These are phyloP conservation scores for Macrobrachium nipponense DNA, from an alignment of 1,140 invertebrate species.

Conservation along the genomic window DNA sequence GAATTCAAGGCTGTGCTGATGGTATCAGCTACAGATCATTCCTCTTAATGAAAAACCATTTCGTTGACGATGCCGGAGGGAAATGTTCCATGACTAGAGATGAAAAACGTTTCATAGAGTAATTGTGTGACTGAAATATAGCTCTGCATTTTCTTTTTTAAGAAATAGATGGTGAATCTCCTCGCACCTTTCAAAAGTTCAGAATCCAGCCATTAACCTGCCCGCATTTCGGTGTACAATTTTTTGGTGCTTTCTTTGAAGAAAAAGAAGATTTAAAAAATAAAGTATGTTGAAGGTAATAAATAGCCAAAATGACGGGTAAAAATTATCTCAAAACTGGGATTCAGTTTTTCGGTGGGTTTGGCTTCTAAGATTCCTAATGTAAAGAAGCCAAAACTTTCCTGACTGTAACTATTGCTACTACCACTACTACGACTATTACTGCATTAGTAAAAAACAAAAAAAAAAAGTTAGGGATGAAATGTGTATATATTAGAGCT, in stretches of 20 bases:
- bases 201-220: neutral
- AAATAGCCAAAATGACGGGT: conserved; percentile 21
- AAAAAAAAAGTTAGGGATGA: conserved; percentile 13
- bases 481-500: conserved; percentile 23
- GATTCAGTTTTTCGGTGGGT: conserved; percentile 4
- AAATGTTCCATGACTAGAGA: too few relatives aligned
- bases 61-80: too few relatives aligned
- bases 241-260: neutral
- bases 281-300: neutral
- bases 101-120: too few relatives aligned
- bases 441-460: too few relatives aligned
- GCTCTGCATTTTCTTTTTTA: neutral
- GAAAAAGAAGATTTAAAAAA: too few relatives aligned
- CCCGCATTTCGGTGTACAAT: conserved; percentile 21
- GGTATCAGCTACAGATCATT: too few relatives aligned
- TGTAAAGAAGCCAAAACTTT: too few relatives aligned
- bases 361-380: neutral
- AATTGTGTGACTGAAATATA: too few relatives aligned
- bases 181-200: neutral
- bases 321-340: conserved; percentile 6
- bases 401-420: too few relatives aligned
- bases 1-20: too few relatives aligned
- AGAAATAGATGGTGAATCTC: neutral
- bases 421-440: too few relatives aligned
- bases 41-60: too few relatives aligned